phyloP scores from a whole-genome alignment of 2,113 vertebrate genomes.

The Vicugna pacos region DNA sequence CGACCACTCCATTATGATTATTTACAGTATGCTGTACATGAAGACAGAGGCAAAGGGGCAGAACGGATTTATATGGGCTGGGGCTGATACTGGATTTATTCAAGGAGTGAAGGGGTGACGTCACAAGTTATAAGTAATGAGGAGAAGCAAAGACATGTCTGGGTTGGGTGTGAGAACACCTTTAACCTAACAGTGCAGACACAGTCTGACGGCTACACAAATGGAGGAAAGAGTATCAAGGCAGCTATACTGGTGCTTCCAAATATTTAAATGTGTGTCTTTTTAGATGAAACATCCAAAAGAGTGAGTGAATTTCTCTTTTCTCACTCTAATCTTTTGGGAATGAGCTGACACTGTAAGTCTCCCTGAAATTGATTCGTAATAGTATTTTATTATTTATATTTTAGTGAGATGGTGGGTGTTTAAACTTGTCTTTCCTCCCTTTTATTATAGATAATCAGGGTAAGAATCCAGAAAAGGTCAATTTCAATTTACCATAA shows the following conservation, averaged over 20 bases:
- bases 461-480: not conserved
- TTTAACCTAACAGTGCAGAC: not conserved
- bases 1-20: conserved; percentile 79
- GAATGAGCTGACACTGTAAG: not conserved
- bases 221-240: not conserved
- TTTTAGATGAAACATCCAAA: conserved; percentile 54
- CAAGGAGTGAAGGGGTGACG: conserved; percentile 70
- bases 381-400: not conserved
- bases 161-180: conserved; percentile 45
- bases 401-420: not conserved
- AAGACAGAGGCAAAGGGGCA: conserved; percentile 72
- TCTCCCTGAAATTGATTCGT: not conserved
- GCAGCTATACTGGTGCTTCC: not conserved
- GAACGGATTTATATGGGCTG: conserved; percentile 74
- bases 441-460: not conserved
- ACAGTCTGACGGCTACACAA: not conserved
- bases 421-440: not conserved
- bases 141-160: conserved; percentile 65
- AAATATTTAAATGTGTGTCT: conserved; percentile 57
- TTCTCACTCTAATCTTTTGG: conserved; percentile 37
- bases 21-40: conserved; percentile 81
- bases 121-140: conserved; percentile 72
- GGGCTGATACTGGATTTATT: conserved; percentile 75
- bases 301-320: conserved; percentile 42
- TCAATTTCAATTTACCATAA: not conserved